A percentile compares a stretch with the other conserved stretches of the same genome.
These are phyloP conservation scores for Probaryconus sp. DNA, from an alignment of 1,140 invertebrate genomes.

Conservation along the genomic window DNA sequence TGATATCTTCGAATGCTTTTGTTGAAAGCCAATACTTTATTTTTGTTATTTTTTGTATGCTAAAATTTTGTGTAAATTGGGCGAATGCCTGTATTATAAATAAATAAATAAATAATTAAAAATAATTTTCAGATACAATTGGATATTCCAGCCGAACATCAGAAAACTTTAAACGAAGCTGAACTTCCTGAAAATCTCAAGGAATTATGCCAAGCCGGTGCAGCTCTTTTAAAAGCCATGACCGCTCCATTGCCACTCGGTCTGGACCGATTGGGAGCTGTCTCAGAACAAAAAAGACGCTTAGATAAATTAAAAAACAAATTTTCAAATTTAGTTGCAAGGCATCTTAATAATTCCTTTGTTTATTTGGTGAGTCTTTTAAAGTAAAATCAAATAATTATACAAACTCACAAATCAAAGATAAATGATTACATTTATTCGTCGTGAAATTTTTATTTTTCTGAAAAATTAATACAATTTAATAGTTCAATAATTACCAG, in stretches of 20 bases:
- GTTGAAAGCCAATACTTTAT: too few species aligned
- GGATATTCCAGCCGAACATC: slow-evolving; percentile 85
- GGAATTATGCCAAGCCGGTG: slow-evolving; percentile 88
- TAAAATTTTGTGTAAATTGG: too few species aligned
- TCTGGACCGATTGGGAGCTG: slow-evolving; percentile 84
- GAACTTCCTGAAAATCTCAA: slow-evolving; percentile 85
- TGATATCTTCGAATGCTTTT: too few species aligned
- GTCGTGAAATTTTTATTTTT: too few species aligned
- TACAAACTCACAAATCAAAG: too few species aligned
- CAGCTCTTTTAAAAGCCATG: slow-evolving; percentile 87
- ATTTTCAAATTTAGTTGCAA: slow-evolving; percentile 89
- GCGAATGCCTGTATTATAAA: too few species aligned
- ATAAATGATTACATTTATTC: too few species aligned
- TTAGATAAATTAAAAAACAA: slow-evolving; percentile 91
- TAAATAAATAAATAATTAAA: slow-evolving; percentile 18
- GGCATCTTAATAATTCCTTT: slow-evolving; percentile 95
- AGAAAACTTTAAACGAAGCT: slow-evolving; percentile 85
- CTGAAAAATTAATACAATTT: slow-evolving; percentile 6
- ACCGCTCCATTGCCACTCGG: slow-evolving; percentile 75
- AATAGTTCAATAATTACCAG: slow-evolving; percentile 66
- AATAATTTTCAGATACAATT: slow-evolving; percentile 80
- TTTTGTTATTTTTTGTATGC: too few species aligned
- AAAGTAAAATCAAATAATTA: background rate
- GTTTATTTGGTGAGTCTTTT: slow-evolving; percentile 89
- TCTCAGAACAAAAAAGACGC: slow-evolving; percentile 91